Conservation (phyloP, 2,888 invertebrate species). For the Habroteleia sp. region DNA sequence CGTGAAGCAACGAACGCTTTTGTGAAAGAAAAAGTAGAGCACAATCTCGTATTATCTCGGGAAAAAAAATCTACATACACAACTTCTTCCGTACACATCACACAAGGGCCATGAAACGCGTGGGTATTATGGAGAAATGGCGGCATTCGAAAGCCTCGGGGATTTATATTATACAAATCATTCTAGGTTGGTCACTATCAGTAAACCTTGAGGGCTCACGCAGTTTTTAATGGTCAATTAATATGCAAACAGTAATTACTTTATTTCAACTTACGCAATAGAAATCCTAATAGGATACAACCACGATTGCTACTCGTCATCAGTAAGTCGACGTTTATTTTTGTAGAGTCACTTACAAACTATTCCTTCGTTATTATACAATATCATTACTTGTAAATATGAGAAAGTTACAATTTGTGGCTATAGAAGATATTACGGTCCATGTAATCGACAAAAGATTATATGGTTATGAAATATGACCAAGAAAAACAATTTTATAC, state of each 20-base stretch:
- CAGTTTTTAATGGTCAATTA: slow-evolving; percentile 77
- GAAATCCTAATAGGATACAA: slow-evolving; percentile 73
- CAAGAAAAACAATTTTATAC: slow-evolving; percentile 32
- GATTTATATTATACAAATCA: slow-evolving; percentile 62
- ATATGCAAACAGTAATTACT: slow-evolving; percentile 80
- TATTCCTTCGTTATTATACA: slow-evolving; percentile 48
- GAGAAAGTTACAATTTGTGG: slow-evolving; percentile 55
- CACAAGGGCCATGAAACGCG: slow-evolving; percentile 38
- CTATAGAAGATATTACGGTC: slow-evolving; percentile 40
- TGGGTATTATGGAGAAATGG: slow-evolving; percentile 39
- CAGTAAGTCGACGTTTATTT: slow-evolving; percentile 56
- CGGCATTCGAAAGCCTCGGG: slow-evolving; percentile 51
- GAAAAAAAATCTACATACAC: slow-evolving; percentile 55
- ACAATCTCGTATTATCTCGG: slow-evolving; percentile 47
- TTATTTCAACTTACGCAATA: slow-evolving; percentile 76
- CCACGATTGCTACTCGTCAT: slow-evolving; percentile 12
- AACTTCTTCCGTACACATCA: slow-evolving; percentile 41
- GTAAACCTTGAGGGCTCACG: slow-evolving; percentile 34
- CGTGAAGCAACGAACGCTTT: slow-evolving; percentile 12
- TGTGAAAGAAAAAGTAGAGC: slow-evolving; percentile 32
- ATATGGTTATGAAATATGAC: slow-evolving; percentile 42
- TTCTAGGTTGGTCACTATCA: slow-evolving; percentile 57
- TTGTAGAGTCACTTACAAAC: slow-evolving; percentile 21
- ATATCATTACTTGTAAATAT: slow-evolving; percentile 53
- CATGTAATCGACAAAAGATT: slow-evolving; percentile 47